Conservation (phyloP, 2,113 vertebrate species). For the Elachura formosa region DNA sequence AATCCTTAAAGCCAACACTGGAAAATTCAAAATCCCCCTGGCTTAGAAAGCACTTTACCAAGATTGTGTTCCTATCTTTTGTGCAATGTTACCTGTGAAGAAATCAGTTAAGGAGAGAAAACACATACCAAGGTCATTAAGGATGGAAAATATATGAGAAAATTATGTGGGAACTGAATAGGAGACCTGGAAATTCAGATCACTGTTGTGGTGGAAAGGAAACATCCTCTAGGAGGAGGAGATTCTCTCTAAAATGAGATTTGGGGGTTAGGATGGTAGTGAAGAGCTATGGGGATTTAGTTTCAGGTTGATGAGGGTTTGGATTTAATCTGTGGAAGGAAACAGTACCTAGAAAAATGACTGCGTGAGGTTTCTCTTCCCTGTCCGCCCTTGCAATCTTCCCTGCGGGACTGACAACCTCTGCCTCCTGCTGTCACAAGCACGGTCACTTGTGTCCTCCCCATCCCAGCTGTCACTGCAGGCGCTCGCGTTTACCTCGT, state of each 20-base stretch:
- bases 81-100: background rate
- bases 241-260: background rate
- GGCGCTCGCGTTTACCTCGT: background rate
- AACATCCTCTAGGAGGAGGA: background rate
- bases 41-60: background rate
- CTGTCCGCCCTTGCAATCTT: accelerated
- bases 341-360: background rate
- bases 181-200: background rate
- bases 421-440: background rate
- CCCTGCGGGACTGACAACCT: background rate
- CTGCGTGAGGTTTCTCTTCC: background rate
- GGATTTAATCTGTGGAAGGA: background rate
- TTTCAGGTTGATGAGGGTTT: background rate
- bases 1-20: background rate
- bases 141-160: background rate
- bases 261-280: background rate
- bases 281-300: background rate
- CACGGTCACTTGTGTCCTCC: background rate
- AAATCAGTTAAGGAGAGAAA: background rate
- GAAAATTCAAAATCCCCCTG: background rate
- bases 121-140: background rate
- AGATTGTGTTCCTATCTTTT: background rate
- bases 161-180: background rate
- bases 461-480: background rate
- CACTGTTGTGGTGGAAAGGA: background rate